Base-by-base conservation (phyloP, 2,113 vertebrate genomes). In the Eonycteris spelaea region DNA sequence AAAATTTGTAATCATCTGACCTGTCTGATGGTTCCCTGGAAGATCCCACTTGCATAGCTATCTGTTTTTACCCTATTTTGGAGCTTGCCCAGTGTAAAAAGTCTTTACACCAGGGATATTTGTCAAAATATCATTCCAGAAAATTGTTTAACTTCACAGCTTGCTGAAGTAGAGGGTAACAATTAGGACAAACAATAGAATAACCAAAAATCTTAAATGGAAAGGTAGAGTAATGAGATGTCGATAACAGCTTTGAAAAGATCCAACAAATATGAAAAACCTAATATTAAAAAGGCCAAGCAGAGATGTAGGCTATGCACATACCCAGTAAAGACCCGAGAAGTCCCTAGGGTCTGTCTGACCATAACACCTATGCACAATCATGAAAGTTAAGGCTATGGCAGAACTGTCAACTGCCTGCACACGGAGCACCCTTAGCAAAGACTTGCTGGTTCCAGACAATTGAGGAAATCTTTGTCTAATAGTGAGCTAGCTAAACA, bases 101-200 rank as follows among this genome's bases (percentile, higher is more conserved):
- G 3, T 35, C 19, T 68, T 82, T 83, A 87, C 28, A 61, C 24
- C 43, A 75, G 22, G 43, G 43, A 12, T 40, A 91, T 90, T 71
- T 74, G 67, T 53, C 40, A 73, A 67, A 96, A 82, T 51, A 96
- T 48, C 91, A 94, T 82, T 75, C 19, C 79, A 86, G 35, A 26
- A 55, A 94, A 86, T 2, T 93, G 45, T 90, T 90, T 67, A 48
- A 73, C 51, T 59, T 83, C 7, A 33, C n/a, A 22, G 35, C n/a
- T 71, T 53, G 61, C 68, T 59, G 19, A 91, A 51, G 43, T 67
- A 91, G 68, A 35, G 43, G 26, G 4, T 91, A 87, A 91, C 40
- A 96, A 78, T 0, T 88, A 40, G 38, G 33, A 14, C 70, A 88
- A 91, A 95, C 38, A 77, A 88, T 0, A 93, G 68, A 79, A 83